Evolutionary conservation across 2,113 vertebrate genomes (phyloP), one percentile per base, ranked within the genome.

Genomic region (Brachypodius melanocephalos): DNA sequence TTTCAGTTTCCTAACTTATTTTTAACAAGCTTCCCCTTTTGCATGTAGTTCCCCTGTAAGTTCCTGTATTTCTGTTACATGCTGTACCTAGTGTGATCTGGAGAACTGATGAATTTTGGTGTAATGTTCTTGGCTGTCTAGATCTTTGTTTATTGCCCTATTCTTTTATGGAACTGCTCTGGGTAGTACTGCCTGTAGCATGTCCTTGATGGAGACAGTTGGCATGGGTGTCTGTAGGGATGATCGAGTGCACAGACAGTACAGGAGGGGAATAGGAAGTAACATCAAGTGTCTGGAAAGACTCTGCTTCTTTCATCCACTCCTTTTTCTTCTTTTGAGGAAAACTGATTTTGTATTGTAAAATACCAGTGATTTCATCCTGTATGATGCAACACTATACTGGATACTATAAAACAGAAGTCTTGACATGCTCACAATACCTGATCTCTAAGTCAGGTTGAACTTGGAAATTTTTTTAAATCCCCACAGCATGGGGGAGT

Each of bases 1-100:
- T 93, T 93, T n/a, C 38, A 34, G 42, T 83, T 90, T 93, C 40
- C n/a, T 36, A 82, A 20, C 38, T 76, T 81, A 29, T 32, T 91
- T 87, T 83, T 83, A 66, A 25, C 31, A 18, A 36, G 7, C 32
- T 92, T 86, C 63, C 20, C 3, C 38, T 94, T 90, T 90, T 80
- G 63, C 15, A 0, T 58, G 71, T 75, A 52, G 55, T 52, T 93
- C 17, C 25, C 21, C 28, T 79, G 0, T 21, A 45, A 38, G 16
- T 62, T 86, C 29, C 55, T 68, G 4, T 46, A 14, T 90, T 69
- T 76, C 19, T 76, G 7, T 62, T 84, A 25, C 17, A 2, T 69
- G 17, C 29, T 89, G 0, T 54, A 71, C 42, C 28, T 74, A 19
- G 46, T 3, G 1, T 65, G 92, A 31, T 54, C 54, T 76, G 66